phyloP scores from a whole-genome alignment of 92 coral and sea anemone species.

The Porites lobata region DNA sequence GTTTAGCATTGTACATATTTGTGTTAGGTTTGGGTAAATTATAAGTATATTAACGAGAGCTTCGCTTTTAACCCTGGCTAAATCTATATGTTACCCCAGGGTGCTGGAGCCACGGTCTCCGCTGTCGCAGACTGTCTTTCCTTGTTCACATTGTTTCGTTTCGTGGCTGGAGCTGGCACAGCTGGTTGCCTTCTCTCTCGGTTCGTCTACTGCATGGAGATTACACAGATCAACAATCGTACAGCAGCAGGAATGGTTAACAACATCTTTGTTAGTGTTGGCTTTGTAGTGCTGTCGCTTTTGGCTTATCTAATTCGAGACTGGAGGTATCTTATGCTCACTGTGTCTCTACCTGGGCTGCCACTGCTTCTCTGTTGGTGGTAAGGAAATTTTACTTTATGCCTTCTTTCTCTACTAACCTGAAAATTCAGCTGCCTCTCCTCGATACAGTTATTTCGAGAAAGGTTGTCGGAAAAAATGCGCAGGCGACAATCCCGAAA shows the following conservation, averaged over 20 bases:
- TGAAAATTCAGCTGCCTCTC: too few species aligned
- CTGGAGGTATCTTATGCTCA: conserved; percentile 76
- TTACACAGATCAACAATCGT: conserved; percentile 75
- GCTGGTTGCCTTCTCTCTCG: conserved; percentile 85
- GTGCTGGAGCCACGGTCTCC: conserved; percentile 62
- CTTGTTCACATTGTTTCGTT: conserved; percentile 80
- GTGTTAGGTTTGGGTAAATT: too few species aligned
- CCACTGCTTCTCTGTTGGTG: conserved; percentile 75
- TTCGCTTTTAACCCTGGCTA: too few species aligned
- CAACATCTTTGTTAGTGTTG: conserved; percentile 79
- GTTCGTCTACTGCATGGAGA: conserved; percentile 87
- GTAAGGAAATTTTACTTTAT: conserved; percentile 33
- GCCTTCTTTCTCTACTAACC: too few species aligned
- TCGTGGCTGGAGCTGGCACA: conserved; percentile 81
- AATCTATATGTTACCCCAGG: conserved; percentile 29
- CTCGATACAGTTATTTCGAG: too few species aligned
- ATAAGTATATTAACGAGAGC: too few species aligned
- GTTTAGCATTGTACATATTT: too few species aligned
- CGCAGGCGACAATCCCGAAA: too few species aligned
- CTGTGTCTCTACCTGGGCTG: conserved; percentile 71
- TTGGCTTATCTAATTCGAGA: conserved; percentile 81
- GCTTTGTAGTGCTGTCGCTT: conserved; percentile 72
- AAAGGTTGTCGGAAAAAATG: too few species aligned
- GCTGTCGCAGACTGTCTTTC: conserved; percentile 85
- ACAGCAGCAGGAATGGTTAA: conserved; percentile 86